Base-by-base conservation (phyloP, 1,140 invertebrate species). In the Brachystomella parvula region DNA sequence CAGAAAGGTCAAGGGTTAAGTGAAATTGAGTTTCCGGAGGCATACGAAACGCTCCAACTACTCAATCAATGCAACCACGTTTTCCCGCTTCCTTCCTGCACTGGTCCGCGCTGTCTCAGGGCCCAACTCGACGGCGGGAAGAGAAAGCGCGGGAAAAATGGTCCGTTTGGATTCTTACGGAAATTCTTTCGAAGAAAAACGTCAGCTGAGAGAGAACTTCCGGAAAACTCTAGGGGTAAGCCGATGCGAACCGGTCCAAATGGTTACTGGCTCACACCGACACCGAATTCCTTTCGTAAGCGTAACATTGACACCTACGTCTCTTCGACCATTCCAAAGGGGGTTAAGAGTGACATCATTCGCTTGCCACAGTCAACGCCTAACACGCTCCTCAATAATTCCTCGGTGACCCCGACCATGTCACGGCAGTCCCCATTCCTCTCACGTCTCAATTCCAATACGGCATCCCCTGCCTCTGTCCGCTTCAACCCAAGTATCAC, bases 311-410 rank as follows among this genome's bases (percentile, higher is more conserved):
- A 66, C 21, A 31, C 56, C n/a, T 66, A 61, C 17, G 59, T 49
- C 28, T 66, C 67, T 6, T 33, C 21, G 21, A 59, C 26, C 29
- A 12, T 61, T 59, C 64, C 33, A 65, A 59, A 69, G 66, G 64
- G 31, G 2, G 62, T 69, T 31, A 72, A 72, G 63, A 72, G 65
- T 60, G 71, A 72, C 47, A 68, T 72, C 31, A 72, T 72, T 63
- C 69, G 71, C 65, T 61, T 72, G 30, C 70, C 64, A 33, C 30
- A 33, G 53, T 30, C 56, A n/a, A n/a, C 6, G 9, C 21, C 58
- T n/a, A 33, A 28, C 33, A 49, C 9, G 17, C 21, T 24, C 29
- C 31, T 32, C 17, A 61, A 35, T 61, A 29, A 35, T 29, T 49
- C 49, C 12, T 21, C 47, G 17, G 6, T 47, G 15, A 44, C 61